Percentiles rank a stretch among this genome's conserved stretches.
phyloP scores from a whole-genome alignment of 2,113 vertebrate species.

The Tursiops truncatus region DNA sequence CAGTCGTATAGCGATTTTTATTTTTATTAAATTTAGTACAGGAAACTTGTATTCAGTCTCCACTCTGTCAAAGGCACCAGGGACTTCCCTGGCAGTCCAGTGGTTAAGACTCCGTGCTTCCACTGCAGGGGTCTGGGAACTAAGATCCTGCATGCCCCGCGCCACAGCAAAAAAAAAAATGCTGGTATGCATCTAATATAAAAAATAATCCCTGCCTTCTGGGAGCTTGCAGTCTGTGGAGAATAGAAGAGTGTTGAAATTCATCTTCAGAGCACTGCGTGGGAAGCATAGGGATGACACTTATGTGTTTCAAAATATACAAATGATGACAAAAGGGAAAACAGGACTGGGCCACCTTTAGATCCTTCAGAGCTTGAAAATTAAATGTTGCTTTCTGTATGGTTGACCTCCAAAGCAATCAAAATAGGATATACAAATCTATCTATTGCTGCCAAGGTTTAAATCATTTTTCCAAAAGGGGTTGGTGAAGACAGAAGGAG shows the following conservation, averaged over 20 bases:
- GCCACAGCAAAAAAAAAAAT: not conserved
- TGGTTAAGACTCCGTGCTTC: no score
- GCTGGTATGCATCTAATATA: not conserved
- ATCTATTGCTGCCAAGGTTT: not conserved
- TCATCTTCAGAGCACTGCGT: not conserved
- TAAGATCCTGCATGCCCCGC: no score
- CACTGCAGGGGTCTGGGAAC: no score
- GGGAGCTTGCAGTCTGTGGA: not conserved
- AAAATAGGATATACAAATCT: conserved; percentile 56
- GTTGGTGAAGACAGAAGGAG: not conserved
- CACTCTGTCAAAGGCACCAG: no score
- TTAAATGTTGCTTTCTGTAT: conserved; percentile 8
- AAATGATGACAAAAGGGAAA: not conserved
- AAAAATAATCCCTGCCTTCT: not conserved
- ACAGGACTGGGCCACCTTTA: not conserved
- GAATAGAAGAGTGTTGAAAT: not conserved
- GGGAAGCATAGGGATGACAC: not conserved
- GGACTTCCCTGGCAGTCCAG: no score
- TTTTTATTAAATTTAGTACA: not conserved
- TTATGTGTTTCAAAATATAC: not conserved
- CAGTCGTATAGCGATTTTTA: not conserved
- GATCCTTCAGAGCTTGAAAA: conserved; percentile 40
- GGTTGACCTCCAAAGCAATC: conserved; percentile 49
- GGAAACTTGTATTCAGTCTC: not conserved
- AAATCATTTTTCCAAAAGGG: conserved; percentile 45